Evolutionary conservation across 2,797 vertebrate genomes (phyloP).

Genomic region (Leontocebus nigricollis): DNA sequence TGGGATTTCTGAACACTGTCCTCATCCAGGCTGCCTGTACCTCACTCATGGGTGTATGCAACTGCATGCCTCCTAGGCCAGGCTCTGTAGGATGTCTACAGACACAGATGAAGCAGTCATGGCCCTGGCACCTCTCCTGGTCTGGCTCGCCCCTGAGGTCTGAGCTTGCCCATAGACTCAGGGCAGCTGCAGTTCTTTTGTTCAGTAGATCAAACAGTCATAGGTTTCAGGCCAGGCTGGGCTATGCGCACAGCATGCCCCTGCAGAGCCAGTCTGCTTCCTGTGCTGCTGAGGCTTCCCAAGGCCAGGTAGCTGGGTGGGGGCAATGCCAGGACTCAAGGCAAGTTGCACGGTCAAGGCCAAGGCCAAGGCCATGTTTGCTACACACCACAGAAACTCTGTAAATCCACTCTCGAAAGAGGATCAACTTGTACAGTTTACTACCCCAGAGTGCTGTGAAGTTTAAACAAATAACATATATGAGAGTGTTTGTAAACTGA

Average conservation of each 20-base stretch:
- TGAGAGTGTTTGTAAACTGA: neutral
- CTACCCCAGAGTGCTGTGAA: neutral
- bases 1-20: neutral
- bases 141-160: too few relatives aligned
- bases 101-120: neutral
- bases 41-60: neutral
- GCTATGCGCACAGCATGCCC: too few relatives aligned
- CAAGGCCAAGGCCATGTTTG: neutral
- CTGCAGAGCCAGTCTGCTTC: neutral
- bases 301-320: neutral
- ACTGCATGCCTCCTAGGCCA: accelerated
- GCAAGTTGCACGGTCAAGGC: neutral
- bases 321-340: neutral
- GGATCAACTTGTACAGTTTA: neutral
- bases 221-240: too few relatives aligned
- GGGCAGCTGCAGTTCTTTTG: neutral
- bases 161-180: neutral
- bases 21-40: neutral
- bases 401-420: neutral
- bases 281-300: neutral
- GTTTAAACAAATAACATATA: neutral
- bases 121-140: neutral
- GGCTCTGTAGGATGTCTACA: neutral
- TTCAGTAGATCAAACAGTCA: neutral
- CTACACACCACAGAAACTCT: neutral